Evolutionary conservation across 2,113 vertebrate species (phyloP).

Genomic region (Salvelinus fontinalis): DNA sequence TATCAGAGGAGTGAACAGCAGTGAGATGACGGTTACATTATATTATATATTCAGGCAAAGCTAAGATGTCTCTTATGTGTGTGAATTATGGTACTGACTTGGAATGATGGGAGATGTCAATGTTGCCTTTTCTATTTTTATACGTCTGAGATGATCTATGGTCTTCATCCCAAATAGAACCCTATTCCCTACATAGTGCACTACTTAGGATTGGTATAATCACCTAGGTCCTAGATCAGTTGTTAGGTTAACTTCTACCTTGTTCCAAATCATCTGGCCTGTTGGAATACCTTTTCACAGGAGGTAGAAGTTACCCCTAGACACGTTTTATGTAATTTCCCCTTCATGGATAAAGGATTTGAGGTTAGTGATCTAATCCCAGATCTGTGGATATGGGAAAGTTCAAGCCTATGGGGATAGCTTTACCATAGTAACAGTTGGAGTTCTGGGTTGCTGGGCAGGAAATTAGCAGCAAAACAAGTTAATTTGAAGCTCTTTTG

Average conservation of each 20-base stretch:
- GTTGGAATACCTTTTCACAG: background rate
- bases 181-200: too few relatives aligned
- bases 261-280: conserved; percentile 20
- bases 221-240: too few relatives aligned
- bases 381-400: background rate
- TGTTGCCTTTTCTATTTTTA: conserved; percentile 69
- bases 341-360: background rate
- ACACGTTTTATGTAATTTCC: background rate
- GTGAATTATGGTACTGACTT: conserved; percentile 24
- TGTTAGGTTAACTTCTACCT: background rate
- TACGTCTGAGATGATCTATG: conserved; percentile 34
- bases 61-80: background rate
- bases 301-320: background rate
- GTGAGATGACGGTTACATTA: background rate
- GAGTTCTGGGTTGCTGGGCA: conserved; percentile 57
- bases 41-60: background rate
- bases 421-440: conserved; percentile 6
- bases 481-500: conserved; percentile 12
- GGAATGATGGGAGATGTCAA: conserved; percentile 13
- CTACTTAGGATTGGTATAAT: too few relatives aligned
- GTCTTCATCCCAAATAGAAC: background rate
- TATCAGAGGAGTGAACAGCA: background rate
- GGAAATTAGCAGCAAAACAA: conserved; percentile 19
- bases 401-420: background rate
- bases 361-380: background rate